Conservation (phyloP, 2,888 invertebrate species). For the Seladonia tumulorum region DNA sequence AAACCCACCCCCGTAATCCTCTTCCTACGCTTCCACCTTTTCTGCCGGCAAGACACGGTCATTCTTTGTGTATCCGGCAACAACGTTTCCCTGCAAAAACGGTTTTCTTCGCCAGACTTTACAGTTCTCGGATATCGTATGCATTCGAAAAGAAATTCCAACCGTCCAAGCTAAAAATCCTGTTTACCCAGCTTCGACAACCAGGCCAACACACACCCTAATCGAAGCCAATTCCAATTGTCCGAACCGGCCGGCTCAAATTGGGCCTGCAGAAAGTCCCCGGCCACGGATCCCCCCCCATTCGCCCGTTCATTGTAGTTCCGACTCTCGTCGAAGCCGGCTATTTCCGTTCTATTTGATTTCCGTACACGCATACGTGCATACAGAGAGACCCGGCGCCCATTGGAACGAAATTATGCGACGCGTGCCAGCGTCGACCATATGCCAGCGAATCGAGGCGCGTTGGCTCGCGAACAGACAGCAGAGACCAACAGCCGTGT, state of each 20-base stretch:
- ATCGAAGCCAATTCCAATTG: not conserved
- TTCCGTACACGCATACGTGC: slow-evolving; percentile 51
- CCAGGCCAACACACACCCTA: not conserved
- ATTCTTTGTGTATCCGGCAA: not conserved
- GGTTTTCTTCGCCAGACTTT: not conserved
- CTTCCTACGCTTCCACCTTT: not conserved
- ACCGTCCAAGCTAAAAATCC: not conserved
- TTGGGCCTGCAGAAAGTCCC: not conserved
- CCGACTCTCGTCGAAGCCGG: slow-evolving; percentile 67
- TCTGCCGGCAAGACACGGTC: not conserved
- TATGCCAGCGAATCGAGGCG: slow-evolving; percentile 54
- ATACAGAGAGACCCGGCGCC: not conserved
- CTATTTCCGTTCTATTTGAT: slow-evolving; percentile 64
- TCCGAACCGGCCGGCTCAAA: not conserved
- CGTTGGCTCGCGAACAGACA: not conserved
- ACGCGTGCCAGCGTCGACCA: slow-evolving; percentile 66
- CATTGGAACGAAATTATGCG: slow-evolving; percentile 61
- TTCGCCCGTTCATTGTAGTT: slow-evolving; percentile 68
- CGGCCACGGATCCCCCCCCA: slow-evolving; percentile 39
- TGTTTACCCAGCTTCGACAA: not conserved
- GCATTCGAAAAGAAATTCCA: too few species aligned
- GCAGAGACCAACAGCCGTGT: not conserved
- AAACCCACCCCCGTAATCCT: not conserved
- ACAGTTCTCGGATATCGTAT: not conserved
- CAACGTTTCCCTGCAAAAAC: not conserved